These are phyloP conservation scores for Brachypterus glaber DNA, from an alignment of 2,888 invertebrate genomes.

Conservation along the genomic window DNA sequence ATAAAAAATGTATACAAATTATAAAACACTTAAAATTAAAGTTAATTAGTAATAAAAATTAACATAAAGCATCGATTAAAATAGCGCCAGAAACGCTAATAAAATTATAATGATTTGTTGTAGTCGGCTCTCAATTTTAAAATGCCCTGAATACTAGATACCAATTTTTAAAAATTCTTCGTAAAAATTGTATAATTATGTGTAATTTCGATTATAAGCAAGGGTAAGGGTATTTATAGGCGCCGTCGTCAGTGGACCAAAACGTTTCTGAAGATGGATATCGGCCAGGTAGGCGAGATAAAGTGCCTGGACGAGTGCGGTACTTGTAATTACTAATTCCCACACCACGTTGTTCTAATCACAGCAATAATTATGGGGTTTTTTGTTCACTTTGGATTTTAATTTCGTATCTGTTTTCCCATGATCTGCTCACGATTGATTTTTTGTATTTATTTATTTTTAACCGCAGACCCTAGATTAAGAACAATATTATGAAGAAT, in stretches of 20 bases:
- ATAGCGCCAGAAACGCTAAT: conserved; percentile 18
- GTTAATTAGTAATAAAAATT: conserved; percentile 14
- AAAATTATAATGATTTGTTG: too few relatives aligned
- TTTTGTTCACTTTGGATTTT: conserved; percentile 36
- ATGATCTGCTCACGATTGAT: conserved; percentile 37
- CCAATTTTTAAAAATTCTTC: conserved; percentile 26
- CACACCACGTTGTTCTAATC: conserved; percentile 39
- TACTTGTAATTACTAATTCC: conserved; percentile 41
- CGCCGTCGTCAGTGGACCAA: conserved; percentile 23
- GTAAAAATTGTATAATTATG: conserved; percentile 38
- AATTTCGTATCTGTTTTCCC: conserved; percentile 34
- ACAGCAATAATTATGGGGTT: conserved; percentile 38
- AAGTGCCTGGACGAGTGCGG: conserved; percentile 32
- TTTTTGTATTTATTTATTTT: conserved; percentile 21
- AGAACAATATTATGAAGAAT: conserved; percentile 4
- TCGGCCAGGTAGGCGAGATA: conserved; percentile 17
- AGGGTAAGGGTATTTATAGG: conserved; percentile 30
- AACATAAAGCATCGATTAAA: conserved; percentile 20
- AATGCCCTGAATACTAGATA: conserved; percentile 22
- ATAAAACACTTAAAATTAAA: too few relatives aligned
- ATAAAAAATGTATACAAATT: too few relatives aligned
- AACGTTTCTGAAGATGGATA: conserved; percentile 13
- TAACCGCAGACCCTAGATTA: conserved; percentile 8
- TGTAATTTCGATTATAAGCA: conserved; percentile 40
- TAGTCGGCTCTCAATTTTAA: too few relatives aligned